Conservation (phyloP, 2,888 invertebrate genomes). For the Mellilla xanthometata region DNA sequence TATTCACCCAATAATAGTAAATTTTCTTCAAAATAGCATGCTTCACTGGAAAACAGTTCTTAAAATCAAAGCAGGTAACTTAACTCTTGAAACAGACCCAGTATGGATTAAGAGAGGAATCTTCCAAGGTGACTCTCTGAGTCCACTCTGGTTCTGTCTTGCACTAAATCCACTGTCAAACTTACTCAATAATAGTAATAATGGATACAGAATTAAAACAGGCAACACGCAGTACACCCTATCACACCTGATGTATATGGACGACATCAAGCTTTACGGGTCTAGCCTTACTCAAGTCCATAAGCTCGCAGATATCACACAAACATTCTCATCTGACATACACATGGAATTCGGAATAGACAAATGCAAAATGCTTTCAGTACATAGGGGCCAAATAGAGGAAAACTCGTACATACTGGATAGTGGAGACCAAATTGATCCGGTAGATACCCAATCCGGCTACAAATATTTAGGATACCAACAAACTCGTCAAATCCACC, state of each 20-base stretch:
- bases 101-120: conserved; percentile 18
- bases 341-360: no score
- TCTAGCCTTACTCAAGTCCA: not conserved
- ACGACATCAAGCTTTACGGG: not conserved
- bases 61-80: not conserved
- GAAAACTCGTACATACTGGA: no score
- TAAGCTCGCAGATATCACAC: not conserved
- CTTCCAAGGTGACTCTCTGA: conserved; percentile 22
- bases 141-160: conserved; percentile 24
- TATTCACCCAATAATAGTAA: conserved; percentile 16
- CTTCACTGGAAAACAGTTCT: conserved; percentile 11
- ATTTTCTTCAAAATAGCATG: conserved; percentile 11
- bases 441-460: no score
- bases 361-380: no score
- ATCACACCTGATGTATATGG: not conserved
- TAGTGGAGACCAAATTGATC: no score
- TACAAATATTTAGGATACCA: no score
- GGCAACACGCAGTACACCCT: not conserved
- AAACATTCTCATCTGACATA: not conserved
- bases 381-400: no score
- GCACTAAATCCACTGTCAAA: conserved; percentile 19
- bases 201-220: not conserved
- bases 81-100: no score
- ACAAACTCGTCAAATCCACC: no score
- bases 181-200: not conserved